Conservation (phyloP, 2,113 vertebrate species). For the Rhodinocichla rosea region DNA sequence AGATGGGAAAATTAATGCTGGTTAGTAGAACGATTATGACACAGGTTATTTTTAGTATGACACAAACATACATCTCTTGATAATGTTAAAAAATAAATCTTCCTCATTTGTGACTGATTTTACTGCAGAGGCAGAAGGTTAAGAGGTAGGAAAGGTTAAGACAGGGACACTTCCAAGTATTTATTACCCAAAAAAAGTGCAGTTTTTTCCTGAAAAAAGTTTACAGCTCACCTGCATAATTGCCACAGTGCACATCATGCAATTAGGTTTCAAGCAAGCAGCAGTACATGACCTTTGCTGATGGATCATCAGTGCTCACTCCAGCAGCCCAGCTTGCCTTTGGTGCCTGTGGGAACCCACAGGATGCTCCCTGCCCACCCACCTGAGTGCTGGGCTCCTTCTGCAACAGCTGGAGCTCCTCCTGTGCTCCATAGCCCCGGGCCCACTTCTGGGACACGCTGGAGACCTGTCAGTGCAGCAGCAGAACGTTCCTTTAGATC, state of each 20-base stretch:
- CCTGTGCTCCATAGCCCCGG: conserved; percentile 13
- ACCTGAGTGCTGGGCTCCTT: conserved; percentile 69
- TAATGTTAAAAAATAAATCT: neutral
- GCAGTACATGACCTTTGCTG: neutral
- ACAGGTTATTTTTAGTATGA: neutral
- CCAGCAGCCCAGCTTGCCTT: neutral
- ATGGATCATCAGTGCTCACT: neutral
- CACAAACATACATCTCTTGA: neutral
- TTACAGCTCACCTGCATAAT: neutral
- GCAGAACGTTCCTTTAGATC: neutral
- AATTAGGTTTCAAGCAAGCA: neutral
- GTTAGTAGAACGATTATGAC: neutral
- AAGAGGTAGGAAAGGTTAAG: neutral
- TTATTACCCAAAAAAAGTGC: neutral
- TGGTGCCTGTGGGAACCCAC: fast-evolving
- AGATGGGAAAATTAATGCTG: neutral
- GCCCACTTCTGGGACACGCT: conserved; percentile 45
- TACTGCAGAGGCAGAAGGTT: neutral
- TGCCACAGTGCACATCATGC: neutral
- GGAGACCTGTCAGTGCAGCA: neutral
- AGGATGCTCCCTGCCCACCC: neutral
- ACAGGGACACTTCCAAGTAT: neutral
- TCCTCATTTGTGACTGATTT: neutral
- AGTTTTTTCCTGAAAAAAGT: neutral
- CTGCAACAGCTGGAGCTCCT: conserved; percentile 57